Evolutionary conservation across 2,888 invertebrate species (phyloP).

Genomic region (Dinocampus coccinellae): DNA sequence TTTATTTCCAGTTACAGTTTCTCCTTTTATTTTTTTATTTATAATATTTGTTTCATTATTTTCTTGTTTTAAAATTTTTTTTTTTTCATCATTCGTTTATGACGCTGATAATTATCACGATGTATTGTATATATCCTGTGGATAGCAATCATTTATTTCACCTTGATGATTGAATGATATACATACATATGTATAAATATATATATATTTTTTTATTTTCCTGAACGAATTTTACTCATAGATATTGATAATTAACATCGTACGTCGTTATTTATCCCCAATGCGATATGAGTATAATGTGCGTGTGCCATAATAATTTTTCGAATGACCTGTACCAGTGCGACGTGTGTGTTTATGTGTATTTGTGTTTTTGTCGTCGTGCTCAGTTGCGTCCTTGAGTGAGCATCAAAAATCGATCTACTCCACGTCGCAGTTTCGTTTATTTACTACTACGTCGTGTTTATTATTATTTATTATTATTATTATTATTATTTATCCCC

Average conservation of each 20-base stretch:
- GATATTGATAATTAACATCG: constrained; percentile 1
- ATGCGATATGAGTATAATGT: constrained; percentile 1
- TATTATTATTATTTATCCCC: no score
- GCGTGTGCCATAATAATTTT: constrained; percentile 9
- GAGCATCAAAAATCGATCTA: constrained; percentile 23
- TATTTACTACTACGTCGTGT: constrained; percentile 18
- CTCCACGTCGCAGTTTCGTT: constrained; percentile 8
- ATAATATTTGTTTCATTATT: not conserved
- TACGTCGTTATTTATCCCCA: not conserved
- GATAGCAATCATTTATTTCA: not conserved
- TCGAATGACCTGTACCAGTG: not conserved
- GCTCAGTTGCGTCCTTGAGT: constrained; percentile 21
- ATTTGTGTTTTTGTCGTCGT: constrained; percentile 6
- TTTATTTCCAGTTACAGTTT: no score
- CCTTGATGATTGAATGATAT: not conserved
- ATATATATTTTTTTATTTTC: not conserved
- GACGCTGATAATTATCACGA: not conserved
- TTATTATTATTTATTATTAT: not conserved
- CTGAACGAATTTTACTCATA: not conserved
- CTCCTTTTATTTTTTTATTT: no score
- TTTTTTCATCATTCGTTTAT: not conserved
- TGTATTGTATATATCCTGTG: not conserved
- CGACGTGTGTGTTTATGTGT: constrained; percentile 9
- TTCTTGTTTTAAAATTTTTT: not conserved
- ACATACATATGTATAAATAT: not conserved